phyloP scores from a whole-genome alignment of 2,113 vertebrate genomes.

The Erythrocercus mccallii region DNA sequence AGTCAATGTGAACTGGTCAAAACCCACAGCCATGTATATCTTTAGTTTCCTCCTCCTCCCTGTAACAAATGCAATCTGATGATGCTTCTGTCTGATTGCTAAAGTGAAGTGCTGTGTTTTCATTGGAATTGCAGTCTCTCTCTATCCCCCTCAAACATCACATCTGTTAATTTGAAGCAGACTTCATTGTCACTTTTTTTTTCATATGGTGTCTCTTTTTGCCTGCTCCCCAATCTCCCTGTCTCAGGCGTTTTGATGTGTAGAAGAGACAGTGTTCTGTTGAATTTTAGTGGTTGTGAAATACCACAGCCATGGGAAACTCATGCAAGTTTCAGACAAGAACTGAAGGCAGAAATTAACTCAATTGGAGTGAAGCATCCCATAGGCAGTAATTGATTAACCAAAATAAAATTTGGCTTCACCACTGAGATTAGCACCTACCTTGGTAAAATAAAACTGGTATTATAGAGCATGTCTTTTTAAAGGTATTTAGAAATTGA shows the following conservation, averaged over 20 bases:
- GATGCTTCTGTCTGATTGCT: background rate
- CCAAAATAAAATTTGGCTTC: background rate
- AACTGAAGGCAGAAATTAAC: background rate
- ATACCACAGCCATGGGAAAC: background rate
- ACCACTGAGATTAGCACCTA: background rate
- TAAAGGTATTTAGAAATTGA: background rate
- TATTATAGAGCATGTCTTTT: background rate
- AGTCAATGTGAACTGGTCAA: background rate
- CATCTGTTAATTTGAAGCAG: background rate
- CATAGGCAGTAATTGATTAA: background rate
- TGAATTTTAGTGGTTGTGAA: background rate
- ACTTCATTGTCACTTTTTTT: background rate
- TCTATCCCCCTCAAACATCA: background rate
- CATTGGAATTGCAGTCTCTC: background rate
- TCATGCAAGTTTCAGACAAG: background rate
- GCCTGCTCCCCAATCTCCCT: background rate
- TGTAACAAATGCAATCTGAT: background rate
- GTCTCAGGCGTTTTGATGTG: background rate
- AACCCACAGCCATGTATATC: background rate
- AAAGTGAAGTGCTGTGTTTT: background rate
- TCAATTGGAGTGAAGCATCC: background rate
- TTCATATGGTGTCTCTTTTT: background rate
- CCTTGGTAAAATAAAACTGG: background rate
- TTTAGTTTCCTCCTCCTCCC: background rate
- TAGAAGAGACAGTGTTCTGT: background rate